Base-by-base conservation (phyloP, 2,113 vertebrate genomes). In the Zosterops hypoxanthus region DNA sequence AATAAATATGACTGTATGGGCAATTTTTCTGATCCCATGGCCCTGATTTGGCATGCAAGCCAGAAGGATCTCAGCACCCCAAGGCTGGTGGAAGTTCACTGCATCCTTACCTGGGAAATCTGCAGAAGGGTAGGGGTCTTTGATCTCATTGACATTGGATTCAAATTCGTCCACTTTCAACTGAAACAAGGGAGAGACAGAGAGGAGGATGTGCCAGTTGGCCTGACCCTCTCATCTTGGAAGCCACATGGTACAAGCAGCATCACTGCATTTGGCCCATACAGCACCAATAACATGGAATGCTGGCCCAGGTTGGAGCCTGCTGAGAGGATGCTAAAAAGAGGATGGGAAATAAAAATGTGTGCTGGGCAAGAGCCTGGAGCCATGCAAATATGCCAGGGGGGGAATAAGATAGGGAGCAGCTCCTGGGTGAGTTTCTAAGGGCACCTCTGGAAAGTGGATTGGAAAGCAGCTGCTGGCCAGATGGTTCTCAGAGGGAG, bases 91-190 rank as follows among this genome's bases (percentile, higher is more conserved):
- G 14, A 63, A n/a, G 55, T 10, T 70, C 50, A 44, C 57, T 19
- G 6, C 50, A 42, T 10, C 60, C 50, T 96, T 98, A 99, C 99
- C 99, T 98, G 99, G 99, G 87, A 99, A 99, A 94, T 99, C 99
- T 23, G 98, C 99, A 25, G 99, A 99, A 44, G 99, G 99, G 93
- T 99, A 99, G 6, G 99, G 99, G 71, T 99, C 99, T 96, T 99
- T 99, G 77, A 99, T 98, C 97, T 99, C 99, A 50, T 99, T 99
- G 84, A 99, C 99, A 16, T 99, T 99, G 19, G 99, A 99, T 97
- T 99, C 99, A 98, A 99, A 99, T 90, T 99, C 99, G 3, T 99
- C 99, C 20, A 99, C 96, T 98, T 99, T 99, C 47, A 99, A 98
- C 99, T 99, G 97, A 55, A 97, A 78, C 7, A 76, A 82, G 22